Conservation (phyloP, 92 coral and sea anemone species). For the Parazoanthus atlanticus region DNA sequence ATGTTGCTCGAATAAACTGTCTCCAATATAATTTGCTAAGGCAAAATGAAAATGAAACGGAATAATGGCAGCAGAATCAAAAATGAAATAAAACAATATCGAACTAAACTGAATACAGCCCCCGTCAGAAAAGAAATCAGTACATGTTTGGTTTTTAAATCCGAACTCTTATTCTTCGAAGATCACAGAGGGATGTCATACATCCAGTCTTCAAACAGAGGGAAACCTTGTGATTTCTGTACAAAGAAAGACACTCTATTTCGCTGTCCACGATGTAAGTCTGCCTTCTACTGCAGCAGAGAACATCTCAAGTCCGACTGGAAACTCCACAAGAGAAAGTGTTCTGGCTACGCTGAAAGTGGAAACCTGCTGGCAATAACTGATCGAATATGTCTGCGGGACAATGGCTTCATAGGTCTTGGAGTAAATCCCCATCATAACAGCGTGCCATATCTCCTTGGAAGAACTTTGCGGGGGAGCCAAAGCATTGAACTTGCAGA, state of each 20-base stretch:
- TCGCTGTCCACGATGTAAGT: constrained; percentile 42
- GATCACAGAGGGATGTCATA: not conserved
- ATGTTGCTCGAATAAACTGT: no score
- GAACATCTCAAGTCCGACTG: constrained; percentile 42
- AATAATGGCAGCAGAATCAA: no score
- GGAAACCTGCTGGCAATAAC: constrained; percentile 17
- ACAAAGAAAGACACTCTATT: constrained; percentile 29
- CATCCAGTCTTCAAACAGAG: not conserved
- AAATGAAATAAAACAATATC: no score
- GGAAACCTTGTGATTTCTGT: constrained; percentile 16
- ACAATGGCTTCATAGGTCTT: constrained; percentile 24
- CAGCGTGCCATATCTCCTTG: constrained; percentile 9
- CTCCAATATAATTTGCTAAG: no score
- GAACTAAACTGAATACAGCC: not conserved
- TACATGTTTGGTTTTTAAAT: not conserved
- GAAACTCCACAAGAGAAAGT: constrained; percentile 40
- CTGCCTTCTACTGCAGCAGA: constrained; percentile 40
- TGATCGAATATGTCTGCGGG: constrained; percentile 35
- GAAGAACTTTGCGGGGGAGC: not conserved
- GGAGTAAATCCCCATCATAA: not conserved
- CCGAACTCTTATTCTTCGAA: not conserved
- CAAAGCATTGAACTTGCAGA: constrained; percentile 25
- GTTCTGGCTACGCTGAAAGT: constrained; percentile 3
- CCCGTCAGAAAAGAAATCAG: not conserved
- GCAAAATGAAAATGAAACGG: no score